Evolutionary conservation across 1,140 invertebrate genomes (phyloP).

Genomic region (Anagrus nilaparvatae): DNA sequence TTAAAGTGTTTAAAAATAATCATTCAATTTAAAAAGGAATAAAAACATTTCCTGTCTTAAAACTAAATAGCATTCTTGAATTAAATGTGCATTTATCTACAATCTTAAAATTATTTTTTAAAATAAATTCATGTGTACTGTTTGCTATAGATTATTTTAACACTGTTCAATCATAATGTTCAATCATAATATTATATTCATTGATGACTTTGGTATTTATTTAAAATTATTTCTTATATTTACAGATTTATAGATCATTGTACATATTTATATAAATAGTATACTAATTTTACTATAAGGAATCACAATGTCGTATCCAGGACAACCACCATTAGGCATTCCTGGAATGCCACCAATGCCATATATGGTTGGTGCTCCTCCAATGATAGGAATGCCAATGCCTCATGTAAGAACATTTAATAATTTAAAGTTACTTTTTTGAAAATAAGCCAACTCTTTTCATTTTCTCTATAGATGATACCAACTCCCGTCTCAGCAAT

Average conservation of each 20-base stretch:
- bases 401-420: slow-evolving; percentile 35
- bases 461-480: slow-evolving; percentile 32
- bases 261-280: no score
- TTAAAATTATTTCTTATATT: neutral
- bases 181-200: neutral
- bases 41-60: no score
- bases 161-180: neutral
- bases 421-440: no score
- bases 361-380: slow-evolving; percentile 40
- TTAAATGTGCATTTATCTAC: no score
- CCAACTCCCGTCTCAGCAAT: slow-evolving; percentile 41
- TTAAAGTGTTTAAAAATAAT: no score
- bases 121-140: no score
- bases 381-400: slow-evolving; percentile 42
- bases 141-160: slow-evolving; percentile 3
- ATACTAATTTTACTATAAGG: no score
- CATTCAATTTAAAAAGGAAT: no score
- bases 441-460: no score
- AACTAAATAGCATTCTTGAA: no score
- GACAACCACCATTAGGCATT: slow-evolving; percentile 40
- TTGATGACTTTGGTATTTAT: slow-evolving; percentile 1
- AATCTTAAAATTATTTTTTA: no score
- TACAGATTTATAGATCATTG: slow-evolving; percentile 11
- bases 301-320: slow-evolving; percentile 37
- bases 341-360: slow-evolving; percentile 42